phyloP scores from a whole-genome alignment of 2,113 vertebrate genomes.

The Tragelaphus buxtoni region DNA sequence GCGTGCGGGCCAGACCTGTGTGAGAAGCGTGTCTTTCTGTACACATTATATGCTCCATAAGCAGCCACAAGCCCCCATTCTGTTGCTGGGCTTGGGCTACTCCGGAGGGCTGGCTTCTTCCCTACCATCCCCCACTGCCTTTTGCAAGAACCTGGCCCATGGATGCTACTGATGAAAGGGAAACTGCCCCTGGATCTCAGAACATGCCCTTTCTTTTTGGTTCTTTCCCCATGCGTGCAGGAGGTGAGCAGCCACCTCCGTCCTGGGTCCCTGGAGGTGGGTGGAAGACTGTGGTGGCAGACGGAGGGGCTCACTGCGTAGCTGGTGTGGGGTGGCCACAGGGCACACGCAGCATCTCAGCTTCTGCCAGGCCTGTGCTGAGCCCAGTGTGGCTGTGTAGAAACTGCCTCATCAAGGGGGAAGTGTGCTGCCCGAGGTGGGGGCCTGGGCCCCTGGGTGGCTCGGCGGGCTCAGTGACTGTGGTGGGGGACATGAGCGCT shows the following conservation, averaged over 20 bases:
- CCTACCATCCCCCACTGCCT: background rate
- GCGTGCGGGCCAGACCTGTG: background rate
- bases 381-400: constrained; percentile 68
- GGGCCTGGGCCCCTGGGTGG: constrained; percentile 62
- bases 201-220: background rate
- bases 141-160: background rate
- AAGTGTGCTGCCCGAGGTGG: constrained; percentile 71
- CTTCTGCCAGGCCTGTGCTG: constrained; percentile 71
- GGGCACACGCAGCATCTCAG: constrained; percentile 83
- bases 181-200: fast-evolving
- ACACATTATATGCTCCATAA: background rate
- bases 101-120: background rate
- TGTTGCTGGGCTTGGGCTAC: too few relatives aligned
- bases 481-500: constrained; percentile 85
- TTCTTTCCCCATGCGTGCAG: background rate
- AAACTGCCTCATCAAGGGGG: constrained; percentile 79
- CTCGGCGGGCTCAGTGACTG: constrained; percentile 83
- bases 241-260: background rate
- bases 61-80: background rate
- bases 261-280: background rate
- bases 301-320: background rate
- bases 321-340: constrained; percentile 76
- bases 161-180: background rate
- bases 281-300: background rate
- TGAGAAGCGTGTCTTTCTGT: fast-evolving